Base-by-base conservation (phyloP, 2,113 vertebrate species). In the Neolamprologus cancellatus region DNA sequence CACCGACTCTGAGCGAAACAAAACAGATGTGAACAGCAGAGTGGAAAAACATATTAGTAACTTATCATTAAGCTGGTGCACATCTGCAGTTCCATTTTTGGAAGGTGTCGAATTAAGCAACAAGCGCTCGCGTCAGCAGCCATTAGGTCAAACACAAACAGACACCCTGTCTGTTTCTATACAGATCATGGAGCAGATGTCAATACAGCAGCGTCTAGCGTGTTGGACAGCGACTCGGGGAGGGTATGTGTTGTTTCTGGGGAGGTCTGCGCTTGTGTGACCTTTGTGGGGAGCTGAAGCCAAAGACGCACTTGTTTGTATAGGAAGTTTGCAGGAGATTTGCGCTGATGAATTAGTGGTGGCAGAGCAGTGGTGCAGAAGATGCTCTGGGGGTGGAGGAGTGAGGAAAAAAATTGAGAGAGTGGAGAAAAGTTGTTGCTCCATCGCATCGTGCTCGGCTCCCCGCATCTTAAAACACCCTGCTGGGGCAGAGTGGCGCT, bases 361-460 rank as follows among this genome's bases (percentile, higher is more conserved):
- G 96, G 92, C 95, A 95, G 93, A 85, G 91, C 87, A 91, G 87
- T 90, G 92, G 87, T 87, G 91, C 93, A 89, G 92, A 94, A 93
- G 85, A 86, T 46, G 88, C 88, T 90, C 78, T 17, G 69, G 53
- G 86, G 57, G 44, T 66, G 76, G 28, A 12, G 54, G 48, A 81
- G 76, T 12, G 55, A 7, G 50, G 50, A 25, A 71, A 88, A 20
- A 55, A 79, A 66, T 13, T 14, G 57, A 80, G 83, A 79, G 20
- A 82, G 18, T 3, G 10, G 28, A 83, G 84, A 50, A 78, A 84
- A 39, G 89, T 41, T 41, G 66, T 83, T 48, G n/a, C 91, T 71
- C 80, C 53, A 52, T 89, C 18, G 74, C n/a, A 13, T 79, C 11
- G 32, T 32, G 79, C 84, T 84, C 23, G 1, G 36, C 82, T 66